These are phyloP conservation scores for Micoletzkya japonica DNA, from an alignment of 2,888 invertebrate species.

Conservation along the genomic window DNA sequence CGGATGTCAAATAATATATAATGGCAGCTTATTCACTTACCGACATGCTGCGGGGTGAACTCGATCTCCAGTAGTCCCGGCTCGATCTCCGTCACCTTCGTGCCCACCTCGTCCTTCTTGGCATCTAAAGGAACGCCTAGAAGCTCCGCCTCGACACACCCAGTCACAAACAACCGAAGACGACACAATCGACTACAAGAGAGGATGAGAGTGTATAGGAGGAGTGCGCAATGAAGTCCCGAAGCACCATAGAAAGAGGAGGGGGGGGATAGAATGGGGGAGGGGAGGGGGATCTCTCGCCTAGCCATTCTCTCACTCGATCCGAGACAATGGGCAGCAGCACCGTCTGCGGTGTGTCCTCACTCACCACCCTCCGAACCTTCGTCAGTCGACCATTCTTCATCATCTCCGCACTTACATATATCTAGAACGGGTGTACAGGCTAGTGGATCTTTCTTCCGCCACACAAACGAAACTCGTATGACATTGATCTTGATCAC, in stretches of 20 bases:
- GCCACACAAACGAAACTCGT: too few relatives aligned
- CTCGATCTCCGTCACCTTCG: constrained; percentile 50
- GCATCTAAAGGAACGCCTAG: constrained; percentile 37
- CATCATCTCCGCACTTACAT: background rate
- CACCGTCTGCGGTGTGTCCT: background rate
- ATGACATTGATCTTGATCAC: too few relatives aligned
- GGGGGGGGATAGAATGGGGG: background rate
- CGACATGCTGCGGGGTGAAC: constrained; percentile 84
- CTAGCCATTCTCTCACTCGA: background rate
- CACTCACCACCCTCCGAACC: background rate
- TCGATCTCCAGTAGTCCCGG: constrained; percentile 70
- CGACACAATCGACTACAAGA: background rate
- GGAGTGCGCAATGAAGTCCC: background rate
- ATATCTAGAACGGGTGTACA: background rate
- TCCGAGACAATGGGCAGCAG: background rate
- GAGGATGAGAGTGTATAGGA: too few relatives aligned
- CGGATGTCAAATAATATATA: too few relatives aligned
- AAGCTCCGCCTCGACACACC: background rate
- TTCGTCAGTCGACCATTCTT: too few relatives aligned
- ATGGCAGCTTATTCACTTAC: constrained; percentile 56
- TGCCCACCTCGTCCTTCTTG: constrained; percentile 47
- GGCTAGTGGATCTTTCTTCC: too few relatives aligned
- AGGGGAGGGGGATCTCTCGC: background rate
- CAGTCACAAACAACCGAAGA: background rate
- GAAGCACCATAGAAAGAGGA: background rate